Evolutionary conservation across 2,888 invertebrate genomes (phyloP), one percentile per base, ranked within the genome.

Genomic region (Protonemura montana): DNA sequence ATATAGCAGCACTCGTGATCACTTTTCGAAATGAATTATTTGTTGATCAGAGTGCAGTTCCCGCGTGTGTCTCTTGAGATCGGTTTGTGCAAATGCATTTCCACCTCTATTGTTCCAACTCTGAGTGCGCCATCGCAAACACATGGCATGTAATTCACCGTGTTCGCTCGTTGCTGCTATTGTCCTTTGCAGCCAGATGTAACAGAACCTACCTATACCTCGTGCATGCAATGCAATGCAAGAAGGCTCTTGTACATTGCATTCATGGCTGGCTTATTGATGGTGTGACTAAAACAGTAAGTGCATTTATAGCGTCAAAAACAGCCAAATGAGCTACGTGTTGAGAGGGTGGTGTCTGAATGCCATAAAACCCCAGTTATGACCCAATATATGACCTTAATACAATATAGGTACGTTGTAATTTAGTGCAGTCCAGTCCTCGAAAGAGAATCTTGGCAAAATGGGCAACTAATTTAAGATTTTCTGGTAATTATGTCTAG

Each of bases 21-120:
- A 59, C 59, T 59, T 59, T 59, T 59, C 59, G 59, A 59, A 59
- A 21, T 59, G 59, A 59, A 59, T 59, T 59, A 59, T 59, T 59
- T 59, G 35, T 59, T 59, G 16, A 59, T 59, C 3, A 7, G 59
- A 59, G 16, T 13, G 59, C 59, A 59, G 59, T 59, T 59, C 1
- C 59, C 3, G 3, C 21, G 59, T 2, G 7, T 59, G 59, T 59
- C 59, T 59, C 59, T 59, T 59, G 59, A 59, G 59, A 13, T 59
- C 3, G 35, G 35, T 10, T 35, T 10, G 16, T 59, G 59, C 59
- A 59, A 59, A 3, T 59, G 59, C 59, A 59, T 59, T 59, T 21
- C 13, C 59, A 21, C 59, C 59, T 10, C 35, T 35, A 59, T 59
- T 59, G 59, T 59, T 21, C 59, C 59, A 59, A 59, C 35, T 35